phyloP scores from a whole-genome alignment of 2,113 vertebrate genomes.

The Lampris megalopsis region DNA sequence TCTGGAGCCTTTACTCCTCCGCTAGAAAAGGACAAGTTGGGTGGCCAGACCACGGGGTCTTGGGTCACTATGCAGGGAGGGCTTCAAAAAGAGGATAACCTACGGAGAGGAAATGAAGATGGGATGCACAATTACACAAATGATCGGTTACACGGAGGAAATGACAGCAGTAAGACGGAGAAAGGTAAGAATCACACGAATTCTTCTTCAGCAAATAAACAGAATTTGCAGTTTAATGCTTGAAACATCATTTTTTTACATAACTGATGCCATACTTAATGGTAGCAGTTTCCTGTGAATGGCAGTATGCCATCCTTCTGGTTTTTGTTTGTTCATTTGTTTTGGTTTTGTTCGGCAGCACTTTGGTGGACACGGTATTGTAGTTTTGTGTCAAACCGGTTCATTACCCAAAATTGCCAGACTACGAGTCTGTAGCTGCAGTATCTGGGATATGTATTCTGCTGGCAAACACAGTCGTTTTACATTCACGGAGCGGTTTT shows the following conservation, averaged over 20 bases:
- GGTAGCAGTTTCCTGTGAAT: too few species aligned
- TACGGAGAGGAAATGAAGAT: conserved; percentile 3
- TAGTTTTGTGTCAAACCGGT: background rate
- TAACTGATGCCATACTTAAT: too few species aligned
- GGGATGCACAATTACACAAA: conserved; percentile 20
- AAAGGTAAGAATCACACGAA: conserved; percentile 48
- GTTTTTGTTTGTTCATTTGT: background rate
- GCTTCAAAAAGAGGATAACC: background rate
- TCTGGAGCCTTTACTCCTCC: background rate
- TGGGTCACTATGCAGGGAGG: conserved; percentile 16
- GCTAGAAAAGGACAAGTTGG: conserved; percentile 1
- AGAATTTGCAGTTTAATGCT: too few species aligned
- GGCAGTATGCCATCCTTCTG: too few species aligned
- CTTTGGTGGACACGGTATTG: background rate
- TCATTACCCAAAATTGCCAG: background rate
- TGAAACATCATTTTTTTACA: too few species aligned
- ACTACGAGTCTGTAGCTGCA: conserved; percentile 24
- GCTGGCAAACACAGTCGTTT: conserved; percentile 47
- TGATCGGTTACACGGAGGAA: conserved; percentile 25
- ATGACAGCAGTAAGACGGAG: conserved; percentile 29
- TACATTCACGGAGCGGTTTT: conserved; percentile 40
- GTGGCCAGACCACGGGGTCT: conserved; percentile 13
- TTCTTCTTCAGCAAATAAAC: background rate
- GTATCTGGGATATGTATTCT: conserved; percentile 45
- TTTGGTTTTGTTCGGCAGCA: background rate